Evolutionary conservation across 1,140 invertebrate species (phyloP), one percentile per base, ranked within the genome.

Genomic region (Idris sp.): DNA sequence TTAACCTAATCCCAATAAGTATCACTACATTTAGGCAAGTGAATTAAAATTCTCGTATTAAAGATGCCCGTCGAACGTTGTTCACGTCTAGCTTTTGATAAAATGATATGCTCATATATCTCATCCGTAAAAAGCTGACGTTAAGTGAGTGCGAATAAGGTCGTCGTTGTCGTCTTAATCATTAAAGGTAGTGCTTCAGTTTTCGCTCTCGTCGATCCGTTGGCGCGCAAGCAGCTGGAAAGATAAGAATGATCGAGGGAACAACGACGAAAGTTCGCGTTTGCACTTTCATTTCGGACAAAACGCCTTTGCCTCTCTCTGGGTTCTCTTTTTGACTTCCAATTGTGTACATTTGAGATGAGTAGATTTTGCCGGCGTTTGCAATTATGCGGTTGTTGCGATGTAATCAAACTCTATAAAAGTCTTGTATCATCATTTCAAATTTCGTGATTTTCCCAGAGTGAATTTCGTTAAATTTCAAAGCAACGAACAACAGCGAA

Each of bases 71-170:
- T 43, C 28, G 11, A 25, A 51, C 33, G 51, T 43, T 41, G n/a
- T 62, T 33, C 38, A 15, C 31, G 30, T 49, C 26, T 41, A 44
- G 46, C 26, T 71, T 46, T 33, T 46, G 53, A 71, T 71, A 54
- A 62, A 71, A 71, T 56, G 40, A 56, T 62, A 62, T 54, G 67
- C 40, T 16, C 16, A 41, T 51, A 44, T 48, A 40, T 81, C 67
- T 62, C 76, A 73, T 80, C 75, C 68, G 30, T 58, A 51, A 61
- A 72, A 71, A 77, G 72, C 71, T 78, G 59, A 73, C 67, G 54
- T 33, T 44, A 69, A 74, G 49, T 73, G 62, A 64, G 40, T 67
- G 61, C 44, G 59, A 58, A 62, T 35, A 75, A 75, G 53, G 65
- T 73, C 38, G 58, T 44, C 58, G 51, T 64, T 64, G 68, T 64